Evolutionary conservation across 1,140 invertebrate genomes (phyloP).

Genomic region (Ceratosolen solmsi): DNA sequence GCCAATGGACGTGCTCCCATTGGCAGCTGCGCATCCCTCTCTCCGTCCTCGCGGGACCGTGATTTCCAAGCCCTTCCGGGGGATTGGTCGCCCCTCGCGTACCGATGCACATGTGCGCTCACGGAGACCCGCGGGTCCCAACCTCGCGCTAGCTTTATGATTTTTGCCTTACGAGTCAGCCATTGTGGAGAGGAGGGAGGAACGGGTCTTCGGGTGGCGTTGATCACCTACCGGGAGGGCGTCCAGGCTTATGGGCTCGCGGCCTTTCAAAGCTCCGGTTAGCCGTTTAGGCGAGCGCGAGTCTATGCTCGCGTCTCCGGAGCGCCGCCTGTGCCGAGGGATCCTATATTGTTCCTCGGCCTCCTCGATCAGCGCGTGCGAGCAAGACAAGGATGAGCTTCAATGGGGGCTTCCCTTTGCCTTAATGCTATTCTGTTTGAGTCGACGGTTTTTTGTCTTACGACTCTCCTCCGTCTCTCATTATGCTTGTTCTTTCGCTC

Average conservation of each 20-base stretch:
- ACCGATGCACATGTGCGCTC: neutral
- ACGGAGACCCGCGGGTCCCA: neutral
- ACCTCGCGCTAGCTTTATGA: slow-evolving; percentile 70
- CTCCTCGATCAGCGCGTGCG: neutral
- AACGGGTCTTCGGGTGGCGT: slow-evolving; percentile 55
- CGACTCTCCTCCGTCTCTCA: neutral
- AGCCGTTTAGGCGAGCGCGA: slow-evolving; percentile 25
- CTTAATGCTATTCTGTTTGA: neutral
- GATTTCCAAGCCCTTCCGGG: slow-evolving; percentile 31
- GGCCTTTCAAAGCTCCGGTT: neutral
- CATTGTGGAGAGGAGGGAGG: slow-evolving; percentile 61
- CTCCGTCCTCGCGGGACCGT: slow-evolving; percentile 33
- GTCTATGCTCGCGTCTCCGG: neutral
- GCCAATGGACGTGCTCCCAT: slow-evolving; percentile 65
- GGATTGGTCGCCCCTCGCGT: neutral
- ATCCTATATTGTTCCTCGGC: neutral
- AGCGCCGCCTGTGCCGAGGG: slow-evolving; percentile 5
- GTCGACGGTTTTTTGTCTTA: slow-evolving; percentile 19
- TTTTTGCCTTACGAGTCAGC: slow-evolving; percentile 75
- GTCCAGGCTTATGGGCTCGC: neutral
- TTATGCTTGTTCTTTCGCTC: neutral
- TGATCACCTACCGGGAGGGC: slow-evolving; percentile 46
- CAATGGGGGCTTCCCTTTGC: neutral
- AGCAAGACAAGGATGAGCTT: no score
- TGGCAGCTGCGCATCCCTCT: slow-evolving; percentile 72